phyloP scores from a whole-genome alignment of 1,140 invertebrate species.

The Drosophila ficusphila region DNA sequence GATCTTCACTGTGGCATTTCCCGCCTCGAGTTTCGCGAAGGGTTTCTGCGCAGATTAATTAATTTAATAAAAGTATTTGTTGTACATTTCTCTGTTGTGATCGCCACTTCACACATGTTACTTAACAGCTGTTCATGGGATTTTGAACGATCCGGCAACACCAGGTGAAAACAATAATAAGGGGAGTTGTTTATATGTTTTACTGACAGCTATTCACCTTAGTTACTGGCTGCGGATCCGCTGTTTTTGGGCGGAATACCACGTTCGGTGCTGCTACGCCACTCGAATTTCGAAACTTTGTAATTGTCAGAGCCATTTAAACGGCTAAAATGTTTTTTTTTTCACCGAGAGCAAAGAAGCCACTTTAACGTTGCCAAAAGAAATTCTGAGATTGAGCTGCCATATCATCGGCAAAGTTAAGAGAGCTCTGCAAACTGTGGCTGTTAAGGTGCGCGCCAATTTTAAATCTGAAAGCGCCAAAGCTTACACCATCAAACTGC shows the following conservation, averaged over 20 bases:
- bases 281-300: slow-evolving; percentile 60
- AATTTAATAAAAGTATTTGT: background rate
- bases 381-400: background rate
- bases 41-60: slow-evolving; percentile 12
- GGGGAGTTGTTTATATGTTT: background rate
- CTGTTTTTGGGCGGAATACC: slow-evolving; percentile 19
- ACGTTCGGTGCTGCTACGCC: slow-evolving; percentile 17
- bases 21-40: slow-evolving; percentile 35
- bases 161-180: slow-evolving; percentile 7
- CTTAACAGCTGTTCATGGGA: slow-evolving; percentile 9
- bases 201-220: slow-evolving; percentile 36
- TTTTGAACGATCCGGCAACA: background rate
- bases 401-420: background rate
- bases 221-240: slow-evolving; percentile 13
- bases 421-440: background rate
- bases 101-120: background rate
- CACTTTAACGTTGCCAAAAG: background rate
- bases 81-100: background rate
- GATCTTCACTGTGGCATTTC: background rate
- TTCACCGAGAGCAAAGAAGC: background rate
- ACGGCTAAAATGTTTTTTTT: background rate
- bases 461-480: background rate
- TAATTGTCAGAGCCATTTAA: slow-evolving; percentile 71
- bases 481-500: slow-evolving; percentile 31
- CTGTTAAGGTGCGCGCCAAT: background rate